These are phyloP conservation scores for Ophonus ardosiacus DNA, from an alignment of 2,888 invertebrate genomes.

Conservation along the genomic window DNA sequence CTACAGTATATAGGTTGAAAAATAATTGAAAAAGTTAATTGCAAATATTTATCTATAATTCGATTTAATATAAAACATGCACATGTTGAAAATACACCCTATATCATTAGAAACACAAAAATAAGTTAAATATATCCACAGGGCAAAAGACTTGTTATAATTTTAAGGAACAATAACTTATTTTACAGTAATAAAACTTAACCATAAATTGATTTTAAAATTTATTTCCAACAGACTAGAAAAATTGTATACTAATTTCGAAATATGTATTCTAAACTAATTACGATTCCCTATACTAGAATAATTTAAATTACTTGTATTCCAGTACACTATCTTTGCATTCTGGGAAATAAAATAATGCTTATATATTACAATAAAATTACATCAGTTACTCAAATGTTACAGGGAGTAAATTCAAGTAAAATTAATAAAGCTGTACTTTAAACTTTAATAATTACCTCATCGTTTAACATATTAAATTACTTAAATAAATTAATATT, in stretches of 20 bases:
- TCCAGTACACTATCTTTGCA: conserved; percentile 53
- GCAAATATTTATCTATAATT: conserved; percentile 62
- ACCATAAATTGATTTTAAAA: conserved; percentile 62
- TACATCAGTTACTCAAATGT: conserved; percentile 56
- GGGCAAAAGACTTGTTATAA: conserved; percentile 55
- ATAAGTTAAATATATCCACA: conserved; percentile 60
- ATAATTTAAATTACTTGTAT: conserved; percentile 62
- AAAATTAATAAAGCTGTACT: conserved; percentile 60
- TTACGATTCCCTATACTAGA: conserved; percentile 60
- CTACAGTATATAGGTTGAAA: neutral
- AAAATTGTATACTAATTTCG: conserved; percentile 64
- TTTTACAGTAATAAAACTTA: conserved; percentile 62
- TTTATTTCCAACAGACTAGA: conserved; percentile 64
- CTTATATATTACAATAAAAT: conserved; percentile 60
- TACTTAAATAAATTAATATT: conserved; percentile 60
- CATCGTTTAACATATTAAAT: conserved; percentile 60
- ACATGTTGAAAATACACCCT: conserved; percentile 63
- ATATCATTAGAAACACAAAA: conserved; percentile 64
- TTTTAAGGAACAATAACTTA: conserved; percentile 62
- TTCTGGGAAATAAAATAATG: conserved; percentile 47
- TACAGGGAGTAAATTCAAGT: conserved; percentile 62
- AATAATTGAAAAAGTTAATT: conserved; percentile 27
- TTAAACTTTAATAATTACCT: conserved; percentile 59
- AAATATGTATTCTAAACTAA: conserved; percentile 63
- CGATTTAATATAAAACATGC: conserved; percentile 63